phyloP scores from a whole-genome alignment of 2,888 invertebrate species.

The Aleiodes testaceus region DNA sequence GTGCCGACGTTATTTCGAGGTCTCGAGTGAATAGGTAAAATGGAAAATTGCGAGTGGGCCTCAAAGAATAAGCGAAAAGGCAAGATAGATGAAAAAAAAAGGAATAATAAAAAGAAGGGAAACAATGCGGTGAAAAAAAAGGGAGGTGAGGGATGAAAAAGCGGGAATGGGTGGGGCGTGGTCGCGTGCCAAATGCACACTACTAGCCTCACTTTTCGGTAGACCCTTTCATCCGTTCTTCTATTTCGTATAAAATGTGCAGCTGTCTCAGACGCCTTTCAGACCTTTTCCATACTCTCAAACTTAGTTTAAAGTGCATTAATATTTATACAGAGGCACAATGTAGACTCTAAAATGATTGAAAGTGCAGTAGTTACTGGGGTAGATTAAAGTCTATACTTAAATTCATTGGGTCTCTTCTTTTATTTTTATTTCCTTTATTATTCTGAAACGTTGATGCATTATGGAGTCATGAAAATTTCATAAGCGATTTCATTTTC shows the following conservation, averaged over 20 bases:
- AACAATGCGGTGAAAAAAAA: neutral
- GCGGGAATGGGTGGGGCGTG: slow-evolving; percentile 54
- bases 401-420: neutral
- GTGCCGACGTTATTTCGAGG: slow-evolving; percentile 25
- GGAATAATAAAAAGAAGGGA: slow-evolving; percentile 3
- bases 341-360: neutral
- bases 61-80: slow-evolving; percentile 37
- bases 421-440: neutral
- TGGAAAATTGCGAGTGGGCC: slow-evolving; percentile 42
- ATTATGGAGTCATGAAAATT: slow-evolving; percentile 21
- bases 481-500: slow-evolving; percentile 18
- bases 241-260: too few species aligned
- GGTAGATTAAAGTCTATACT: neutral
- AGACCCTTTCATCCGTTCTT: too few species aligned
- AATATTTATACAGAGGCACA: slow-evolving; percentile 1
- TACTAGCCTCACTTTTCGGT: slow-evolving; percentile 41
- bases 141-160: slow-evolving; percentile 44
- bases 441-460: neutral
- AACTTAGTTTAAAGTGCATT: slow-evolving; percentile 37
- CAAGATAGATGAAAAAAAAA: slow-evolving; percentile 9
- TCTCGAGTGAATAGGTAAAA: slow-evolving; percentile 36
- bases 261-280: too few species aligned
- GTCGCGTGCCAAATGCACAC: slow-evolving; percentile 56
- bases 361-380: neutral
- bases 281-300: too few species aligned